Evolutionary conservation across 2,888 invertebrate species (phyloP).

Genomic region (Apantesis nais): DNA sequence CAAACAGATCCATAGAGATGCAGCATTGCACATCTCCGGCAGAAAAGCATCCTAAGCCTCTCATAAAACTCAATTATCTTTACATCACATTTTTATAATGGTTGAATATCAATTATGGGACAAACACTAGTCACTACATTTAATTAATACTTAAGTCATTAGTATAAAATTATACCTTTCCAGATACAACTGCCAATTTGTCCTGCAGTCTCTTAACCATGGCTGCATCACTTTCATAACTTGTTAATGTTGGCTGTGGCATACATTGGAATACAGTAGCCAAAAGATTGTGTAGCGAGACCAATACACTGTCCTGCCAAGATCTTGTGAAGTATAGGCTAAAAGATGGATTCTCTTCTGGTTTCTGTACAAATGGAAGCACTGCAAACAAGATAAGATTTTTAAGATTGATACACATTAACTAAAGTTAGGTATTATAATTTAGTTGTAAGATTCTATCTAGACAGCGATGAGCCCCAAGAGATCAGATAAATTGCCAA

Average conservation of each 20-base stretch:
- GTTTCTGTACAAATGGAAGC: constrained; percentile 95
- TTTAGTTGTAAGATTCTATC: not conserved
- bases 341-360: constrained; percentile 95
- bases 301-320: constrained; percentile 97
- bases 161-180: constrained; percentile 59
- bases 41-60: too few species aligned
- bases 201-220: constrained; percentile 93
- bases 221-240: constrained; percentile 94
- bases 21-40: too few species aligned
- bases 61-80: too few species aligned
- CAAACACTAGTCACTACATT: too few species aligned
- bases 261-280: constrained; percentile 95
- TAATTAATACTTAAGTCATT: not conserved
- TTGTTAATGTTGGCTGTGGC: constrained; percentile 94
- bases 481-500: too few species aligned
- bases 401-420: too few species aligned
- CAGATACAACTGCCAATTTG: constrained; percentile 89
- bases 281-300: constrained; percentile 96
- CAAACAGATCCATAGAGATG: too few species aligned
- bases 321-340: constrained; percentile 95
- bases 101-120: too few species aligned
- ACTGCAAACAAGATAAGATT: constrained; percentile 84
- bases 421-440: not conserved
- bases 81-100: too few species aligned
- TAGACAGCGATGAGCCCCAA: too few species aligned